Percentiles rank a stretch among this genome's conserved stretches.
Conservation (phyloP, 2,888 invertebrate species). For the Syrphus vitripennis region DNA sequence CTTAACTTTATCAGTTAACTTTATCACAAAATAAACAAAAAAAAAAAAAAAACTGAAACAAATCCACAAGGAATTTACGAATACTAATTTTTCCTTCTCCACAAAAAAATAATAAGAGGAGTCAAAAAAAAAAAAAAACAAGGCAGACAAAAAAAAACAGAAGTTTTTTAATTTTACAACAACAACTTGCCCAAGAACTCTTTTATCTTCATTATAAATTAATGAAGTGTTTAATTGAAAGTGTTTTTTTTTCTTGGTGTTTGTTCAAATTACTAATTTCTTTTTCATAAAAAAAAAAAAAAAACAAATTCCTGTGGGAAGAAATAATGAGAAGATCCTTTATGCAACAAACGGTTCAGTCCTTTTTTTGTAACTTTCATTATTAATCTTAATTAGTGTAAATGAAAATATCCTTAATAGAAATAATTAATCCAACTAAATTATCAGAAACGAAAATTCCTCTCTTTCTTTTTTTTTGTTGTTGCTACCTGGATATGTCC, state of each 20-base stretch:
- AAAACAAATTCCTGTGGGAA: neutral
- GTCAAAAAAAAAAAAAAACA: no score
- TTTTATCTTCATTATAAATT: conserved; percentile 39
- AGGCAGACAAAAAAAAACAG: neutral
- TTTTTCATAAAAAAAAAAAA: neutral
- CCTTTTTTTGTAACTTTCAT: conserved; percentile 7
- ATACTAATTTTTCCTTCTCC: neutral
- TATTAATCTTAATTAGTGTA: conserved; percentile 56
- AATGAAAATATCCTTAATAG: conserved; percentile 43
- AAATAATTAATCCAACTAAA: conserved; percentile 26
- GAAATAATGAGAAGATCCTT: neutral
- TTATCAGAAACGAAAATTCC: neutral
- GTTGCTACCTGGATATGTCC: neutral
- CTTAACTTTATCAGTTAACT: conserved; percentile 1
- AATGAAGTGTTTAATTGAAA: conserved; percentile 48
- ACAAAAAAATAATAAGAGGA: neutral
- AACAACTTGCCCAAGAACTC: conserved; percentile 22
- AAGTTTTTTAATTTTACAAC: conserved; percentile 14
- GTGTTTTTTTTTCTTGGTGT: neutral
- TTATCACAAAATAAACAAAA: neutral
- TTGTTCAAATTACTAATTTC: neutral
- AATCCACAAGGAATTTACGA: neutral
- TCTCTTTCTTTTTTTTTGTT: neutral
- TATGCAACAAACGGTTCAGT: neutral
- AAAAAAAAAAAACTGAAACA: neutral